These are phyloP conservation scores for Epicauta chinensis DNA, from an alignment of 1,140 invertebrate species.

Conservation along the genomic window DNA sequence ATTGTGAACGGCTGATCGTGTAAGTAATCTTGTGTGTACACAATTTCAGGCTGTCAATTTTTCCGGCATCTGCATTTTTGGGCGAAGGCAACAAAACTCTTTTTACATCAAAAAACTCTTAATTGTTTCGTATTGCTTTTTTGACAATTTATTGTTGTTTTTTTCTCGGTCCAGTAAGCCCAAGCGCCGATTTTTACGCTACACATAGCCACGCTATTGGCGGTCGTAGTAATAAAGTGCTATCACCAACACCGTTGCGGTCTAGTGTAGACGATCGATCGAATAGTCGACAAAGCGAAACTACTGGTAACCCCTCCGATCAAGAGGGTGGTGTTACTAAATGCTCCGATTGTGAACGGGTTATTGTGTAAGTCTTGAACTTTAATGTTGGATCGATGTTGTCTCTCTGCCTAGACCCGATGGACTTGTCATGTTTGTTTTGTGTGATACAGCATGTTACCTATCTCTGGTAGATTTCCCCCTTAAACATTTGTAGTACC, in stretches of 20 bases:
- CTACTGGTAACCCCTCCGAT: constrained; percentile 21
- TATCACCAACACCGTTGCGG: constrained; percentile 21
- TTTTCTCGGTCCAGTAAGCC: constrained; percentile 32
- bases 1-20: constrained; percentile 90
- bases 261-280: constrained; percentile 32
- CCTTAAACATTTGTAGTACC: too few relatives aligned
- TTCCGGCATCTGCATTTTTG: background rate
- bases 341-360: constrained; percentile 66
- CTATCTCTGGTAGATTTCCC: too few relatives aligned
- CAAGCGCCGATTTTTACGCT: constrained; percentile 52
- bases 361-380: constrained; percentile 71
- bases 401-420: background rate
- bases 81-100: too few relatives aligned
- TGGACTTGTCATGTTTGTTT: too few relatives aligned
- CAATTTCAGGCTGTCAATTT: too few relatives aligned
- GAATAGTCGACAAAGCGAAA: constrained; percentile 40
- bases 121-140: background rate
- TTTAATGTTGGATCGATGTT: constrained; percentile 40
- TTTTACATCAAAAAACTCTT: too few relatives aligned
- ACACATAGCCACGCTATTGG: constrained; percentile 57
- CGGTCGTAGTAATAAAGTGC: constrained; percentile 46
- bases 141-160: constrained; percentile 15
- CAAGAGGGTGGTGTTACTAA: constrained; percentile 49
- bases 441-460: too few relatives aligned
- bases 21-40: constrained; percentile 56